Conservation (phyloP, 2,797 vertebrate genomes). For the Enoplosus armatus region DNA sequence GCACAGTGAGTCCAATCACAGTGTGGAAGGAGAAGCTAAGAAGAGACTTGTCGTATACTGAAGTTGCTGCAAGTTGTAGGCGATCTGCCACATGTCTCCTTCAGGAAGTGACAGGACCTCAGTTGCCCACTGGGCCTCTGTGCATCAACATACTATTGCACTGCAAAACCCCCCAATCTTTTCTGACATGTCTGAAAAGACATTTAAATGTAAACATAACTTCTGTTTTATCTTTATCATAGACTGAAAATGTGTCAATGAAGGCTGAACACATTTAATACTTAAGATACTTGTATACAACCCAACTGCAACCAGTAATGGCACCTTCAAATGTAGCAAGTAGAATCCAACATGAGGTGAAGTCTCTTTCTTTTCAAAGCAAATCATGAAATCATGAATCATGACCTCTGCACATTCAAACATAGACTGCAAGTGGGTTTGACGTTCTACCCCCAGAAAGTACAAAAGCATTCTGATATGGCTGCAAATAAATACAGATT, state of each 20-base stretch:
- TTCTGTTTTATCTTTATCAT: background rate
- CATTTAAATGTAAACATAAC: background rate
- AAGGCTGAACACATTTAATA: background rate
- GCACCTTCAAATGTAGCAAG: background rate
- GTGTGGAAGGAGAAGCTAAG: conserved; percentile 40
- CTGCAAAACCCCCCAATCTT: too few species aligned
- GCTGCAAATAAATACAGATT: background rate
- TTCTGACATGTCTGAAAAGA: too few species aligned
- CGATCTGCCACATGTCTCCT: conserved; percentile 16
- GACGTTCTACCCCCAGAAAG: background rate
- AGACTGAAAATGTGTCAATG: background rate
- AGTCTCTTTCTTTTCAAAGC: too few species aligned
- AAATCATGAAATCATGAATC: too few species aligned
- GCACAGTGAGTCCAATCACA: conserved; percentile 32
- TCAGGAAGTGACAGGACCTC: conserved; percentile 6
- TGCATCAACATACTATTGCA: background rate
- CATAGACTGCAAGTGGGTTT: background rate
- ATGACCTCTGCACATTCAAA: background rate
- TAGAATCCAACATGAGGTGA: too few species aligned
- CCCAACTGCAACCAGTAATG: background rate
- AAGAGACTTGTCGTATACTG: conserved; percentile 30
- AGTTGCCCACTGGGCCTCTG: background rate
- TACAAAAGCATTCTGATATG: background rate
- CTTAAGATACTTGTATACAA: too few species aligned
- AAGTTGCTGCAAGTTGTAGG: conserved; percentile 2